These are phyloP conservation scores for Cichladusa arquata DNA, from an alignment of 2,113 vertebrate genomes.

Conservation along the genomic window DNA sequence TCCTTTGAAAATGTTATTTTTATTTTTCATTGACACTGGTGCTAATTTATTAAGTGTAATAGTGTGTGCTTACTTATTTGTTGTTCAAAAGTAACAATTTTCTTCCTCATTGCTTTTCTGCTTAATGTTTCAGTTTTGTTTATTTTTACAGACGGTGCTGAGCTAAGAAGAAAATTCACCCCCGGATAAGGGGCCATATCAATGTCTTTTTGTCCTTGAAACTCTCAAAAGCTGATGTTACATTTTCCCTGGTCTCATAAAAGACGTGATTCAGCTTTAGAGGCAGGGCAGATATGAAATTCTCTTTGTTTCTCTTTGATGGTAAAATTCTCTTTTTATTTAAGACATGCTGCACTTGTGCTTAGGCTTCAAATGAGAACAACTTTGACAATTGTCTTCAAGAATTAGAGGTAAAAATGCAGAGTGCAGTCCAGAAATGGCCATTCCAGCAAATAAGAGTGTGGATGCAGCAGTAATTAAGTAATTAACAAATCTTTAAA, in stretches of 20 bases:
- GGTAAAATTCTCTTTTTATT: constrained; percentile 19
- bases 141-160: constrained; percentile 2
- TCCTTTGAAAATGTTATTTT: constrained; percentile 60
- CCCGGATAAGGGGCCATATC: neutral
- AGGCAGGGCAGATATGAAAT: neutral
- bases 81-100: constrained; percentile 32
- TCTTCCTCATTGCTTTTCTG: neutral
- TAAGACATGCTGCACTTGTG: neutral
- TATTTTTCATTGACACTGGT: constrained; percentile 23
- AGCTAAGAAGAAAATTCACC: neutral
- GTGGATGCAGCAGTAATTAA: neutral
- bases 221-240: neutral
- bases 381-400: neutral
- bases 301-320: constrained; percentile 44
- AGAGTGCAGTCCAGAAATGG: neutral
- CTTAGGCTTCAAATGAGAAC: neutral
- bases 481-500: neutral
- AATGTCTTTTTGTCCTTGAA: constrained; percentile 17
- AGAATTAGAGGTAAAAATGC: neutral
- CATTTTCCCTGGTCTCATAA: neutral
- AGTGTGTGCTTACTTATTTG: neutral
- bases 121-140: constrained; percentile 1
- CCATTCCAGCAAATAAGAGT: neutral
- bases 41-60: constrained; percentile 42
- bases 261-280: neutral